Evolutionary conservation across 2,888 invertebrate genomes (phyloP), one percentile per base, ranked within the genome.

Genomic region (Trilocha varians): DNA sequence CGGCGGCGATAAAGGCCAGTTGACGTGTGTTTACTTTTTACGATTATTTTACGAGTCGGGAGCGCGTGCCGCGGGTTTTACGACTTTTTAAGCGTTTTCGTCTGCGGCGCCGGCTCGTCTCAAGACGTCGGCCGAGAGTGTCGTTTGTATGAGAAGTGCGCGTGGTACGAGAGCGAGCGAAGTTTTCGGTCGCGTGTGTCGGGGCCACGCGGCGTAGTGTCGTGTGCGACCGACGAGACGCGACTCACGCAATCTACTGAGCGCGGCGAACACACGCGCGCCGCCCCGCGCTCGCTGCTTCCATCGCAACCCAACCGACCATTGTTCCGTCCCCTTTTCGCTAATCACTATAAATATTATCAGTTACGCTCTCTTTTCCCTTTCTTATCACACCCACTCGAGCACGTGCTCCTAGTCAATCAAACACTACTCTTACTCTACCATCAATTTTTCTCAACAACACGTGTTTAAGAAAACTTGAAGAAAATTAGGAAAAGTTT

Each of bases 191-290:
- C 62, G 68, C 74, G 72, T 71, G 71, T 61, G 78, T 62, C 62
- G 67, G 64, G 73, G 68, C 74, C 70, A 65, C 70, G 71, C 75
- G 71, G 69, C 62, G 67, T 54, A 62, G 52, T 59, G 70, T 68
- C 69, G 70, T 65, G 60, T 65, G 70, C 83, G 80, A 78, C 80
- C 88, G 85, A 80, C 88, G 87, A 80, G 78, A 87, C 88, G 88
- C 88, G 87, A 87, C 88, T 88, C 88, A 87, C 88, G 88, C 89
- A 88, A 82, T 87, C 88, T 88, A 88, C 89, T 90, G 87, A 63
- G 62, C 87, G 59, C 43, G 67, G 69, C 63, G 66, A 77, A 46
- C 52, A 72, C 85, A 84, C 87, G 87, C 88, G 88, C 88, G 87
- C 88, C 88, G 87, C 87, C 87, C 84, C 82, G 83, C 87, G 79